These are phyloP conservation scores for Pterobdella sp. DNA, from an alignment of 2,888 invertebrate genomes.

Conservation along the genomic window DNA sequence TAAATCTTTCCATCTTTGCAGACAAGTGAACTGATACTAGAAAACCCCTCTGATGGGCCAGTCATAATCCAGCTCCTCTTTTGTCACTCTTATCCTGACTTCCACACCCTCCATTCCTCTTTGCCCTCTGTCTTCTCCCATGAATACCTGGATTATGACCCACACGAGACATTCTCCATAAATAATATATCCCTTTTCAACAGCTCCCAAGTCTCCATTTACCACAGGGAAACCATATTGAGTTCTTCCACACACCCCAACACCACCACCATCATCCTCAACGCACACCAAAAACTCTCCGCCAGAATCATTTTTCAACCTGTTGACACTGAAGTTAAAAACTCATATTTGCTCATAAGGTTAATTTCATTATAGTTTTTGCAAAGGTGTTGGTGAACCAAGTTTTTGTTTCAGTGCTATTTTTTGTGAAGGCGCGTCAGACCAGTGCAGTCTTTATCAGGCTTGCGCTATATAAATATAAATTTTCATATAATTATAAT, in stretches of 20 bases:
- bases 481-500: background rate
- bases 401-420: conserved; percentile 1
- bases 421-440: no score
- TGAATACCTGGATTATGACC: background rate
- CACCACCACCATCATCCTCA: conserved; percentile 58
- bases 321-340: conserved; percentile 51
- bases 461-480: background rate
- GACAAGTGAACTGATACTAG: conserved; percentile 61
- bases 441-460: background rate
- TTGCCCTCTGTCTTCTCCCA: background rate
- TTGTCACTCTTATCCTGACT: conserved; percentile 63
- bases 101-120: conserved; percentile 53
- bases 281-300: conserved; percentile 56
- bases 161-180: background rate
- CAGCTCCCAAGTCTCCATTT: background rate
- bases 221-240: conserved; percentile 50
- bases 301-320: conserved; percentile 54
- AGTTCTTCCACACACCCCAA: conserved; percentile 53
- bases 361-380: no score
- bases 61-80: conserved; percentile 68
- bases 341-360: conserved; percentile 54
- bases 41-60: conserved; percentile 65
- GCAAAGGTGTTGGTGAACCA: no score
- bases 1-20: conserved; percentile 37
- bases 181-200: background rate